phyloP scores from a whole-genome alignment of 1,140 invertebrate genomes.

The Spodoptera litura region DNA sequence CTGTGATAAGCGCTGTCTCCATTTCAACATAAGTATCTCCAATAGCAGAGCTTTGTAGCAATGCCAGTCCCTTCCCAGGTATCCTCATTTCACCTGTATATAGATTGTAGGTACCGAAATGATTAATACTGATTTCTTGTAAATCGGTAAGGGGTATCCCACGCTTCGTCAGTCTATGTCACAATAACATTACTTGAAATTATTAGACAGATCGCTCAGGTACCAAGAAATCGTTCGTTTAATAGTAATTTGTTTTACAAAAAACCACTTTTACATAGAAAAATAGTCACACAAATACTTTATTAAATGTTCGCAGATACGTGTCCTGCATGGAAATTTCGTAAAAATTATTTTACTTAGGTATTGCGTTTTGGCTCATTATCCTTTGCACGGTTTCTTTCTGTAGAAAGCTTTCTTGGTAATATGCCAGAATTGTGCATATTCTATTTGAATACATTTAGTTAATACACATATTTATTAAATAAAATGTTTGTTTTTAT shows the following conservation, averaged over 20 bases:
- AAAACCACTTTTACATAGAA: conserved; percentile 2
- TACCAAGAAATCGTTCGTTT: background rate
- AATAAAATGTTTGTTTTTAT: conserved; percentile 21
- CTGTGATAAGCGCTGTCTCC: too few relatives aligned
- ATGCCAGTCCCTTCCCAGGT: too few relatives aligned
- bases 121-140: background rate
- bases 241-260: conserved; percentile 1
- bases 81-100: too few relatives aligned
- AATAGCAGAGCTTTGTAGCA: too few relatives aligned
- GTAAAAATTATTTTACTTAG: conserved; percentile 51
- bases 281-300: conserved; percentile 4
- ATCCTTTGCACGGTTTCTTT: conserved; percentile 59
- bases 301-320: conserved; percentile 32
- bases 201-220: background rate
- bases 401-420: conserved; percentile 64
- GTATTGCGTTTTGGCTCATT: conserved; percentile 57
- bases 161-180: background rate
- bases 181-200: background rate
- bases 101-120: background rate
- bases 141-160: background rate
- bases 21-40: too few relatives aligned
- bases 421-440: conserved; percentile 61
- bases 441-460: conserved; percentile 54
- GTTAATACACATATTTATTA: conserved; percentile 21
- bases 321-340: conserved; percentile 34